Base-by-base conservation (phyloP, 2,797 vertebrate species). In the Gymnopithys bicolor region DNA sequence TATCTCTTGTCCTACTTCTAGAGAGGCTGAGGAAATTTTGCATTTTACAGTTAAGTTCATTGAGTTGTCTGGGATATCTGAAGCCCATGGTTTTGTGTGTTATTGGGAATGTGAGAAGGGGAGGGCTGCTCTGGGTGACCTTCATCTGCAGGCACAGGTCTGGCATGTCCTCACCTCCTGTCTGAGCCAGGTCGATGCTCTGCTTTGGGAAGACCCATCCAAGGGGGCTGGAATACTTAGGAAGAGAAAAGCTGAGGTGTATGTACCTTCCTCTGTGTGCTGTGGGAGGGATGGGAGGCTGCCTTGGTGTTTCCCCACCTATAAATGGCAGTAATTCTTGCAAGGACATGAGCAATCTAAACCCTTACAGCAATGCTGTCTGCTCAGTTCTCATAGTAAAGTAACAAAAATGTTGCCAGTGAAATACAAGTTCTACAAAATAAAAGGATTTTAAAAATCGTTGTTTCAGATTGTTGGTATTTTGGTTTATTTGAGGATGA, bases 301-400 rank as follows among this genome's bases (percentile, higher is more conserved):
- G 1, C 27, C 25, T 18, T 17, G 46, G 27, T 41, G 13, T 30
- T 39, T 80, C 32, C 41, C 39, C 2, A 0, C 0, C 1, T 10
- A 7, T 30, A 49, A 23, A 51, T 41, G 24, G 35, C 8, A 41
- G 19, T 8, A 10, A 5, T 37, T 43, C 58, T 41, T 53, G 19
- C 0, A 1, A 71, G 46, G 11, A 11, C 33, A 18, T 43, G 22
- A 56, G 46, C 48, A 3, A 5, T 19, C 33, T 11, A 1, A 33
- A 9, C 39, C 48, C 71, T 64, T 19, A 13, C 9, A 46, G 41
- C 32, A 11, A 2, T 0, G 0, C 39, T 45, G 37, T 10, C 58
- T 27, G 22, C 53, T 59, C 51, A 33, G 60, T 3, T 45, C 62
- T 43, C 49, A 24, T 8, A 37, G 48, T 21, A 60, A 37, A 32